These are phyloP conservation scores for Pachyuromys duprasi DNA, from an alignment of 2,797 vertebrate genomes.

Conservation along the genomic window DNA sequence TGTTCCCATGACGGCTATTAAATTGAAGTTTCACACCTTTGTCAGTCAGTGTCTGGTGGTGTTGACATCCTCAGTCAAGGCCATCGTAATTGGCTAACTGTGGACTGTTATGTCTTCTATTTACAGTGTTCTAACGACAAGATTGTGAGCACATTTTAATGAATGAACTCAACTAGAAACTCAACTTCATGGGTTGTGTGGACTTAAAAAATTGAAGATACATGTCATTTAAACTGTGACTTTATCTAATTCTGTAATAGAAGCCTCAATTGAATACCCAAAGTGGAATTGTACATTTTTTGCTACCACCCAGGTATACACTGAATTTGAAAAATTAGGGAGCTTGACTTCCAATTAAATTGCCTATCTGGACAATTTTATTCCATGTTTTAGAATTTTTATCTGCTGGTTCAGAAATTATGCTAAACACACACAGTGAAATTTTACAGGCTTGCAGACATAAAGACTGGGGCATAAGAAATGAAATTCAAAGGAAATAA, in stretches of 20 bases:
- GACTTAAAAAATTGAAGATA: not conserved
- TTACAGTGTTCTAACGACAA: not conserved
- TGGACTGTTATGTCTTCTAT: not conserved
- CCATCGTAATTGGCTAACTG: not conserved
- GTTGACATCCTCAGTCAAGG: not conserved
- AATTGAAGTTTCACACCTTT: not conserved
- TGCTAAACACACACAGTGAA: not conserved
- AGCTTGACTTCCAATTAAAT: not conserved
- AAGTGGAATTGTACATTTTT: not conserved
- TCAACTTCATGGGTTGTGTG: not conserved
- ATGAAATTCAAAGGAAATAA: not conserved
- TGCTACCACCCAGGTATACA: not conserved
- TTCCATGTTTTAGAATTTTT: not conserved
- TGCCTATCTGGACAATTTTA: not conserved
- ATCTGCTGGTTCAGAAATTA: not conserved
- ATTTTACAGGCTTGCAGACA: not conserved
- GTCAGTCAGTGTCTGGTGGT: not conserved
- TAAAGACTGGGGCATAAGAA: not conserved
- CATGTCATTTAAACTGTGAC: not conserved
- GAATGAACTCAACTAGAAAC: not conserved
- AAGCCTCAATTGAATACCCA: not conserved
- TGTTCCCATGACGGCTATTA: not conserved
- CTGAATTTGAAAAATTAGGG: not conserved
- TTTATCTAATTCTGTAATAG: not conserved
- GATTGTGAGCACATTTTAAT: not conserved